These are phyloP conservation scores for Drosophila nannoptera DNA, from an alignment of 1,140 invertebrate species.

Conservation along the genomic window DNA sequence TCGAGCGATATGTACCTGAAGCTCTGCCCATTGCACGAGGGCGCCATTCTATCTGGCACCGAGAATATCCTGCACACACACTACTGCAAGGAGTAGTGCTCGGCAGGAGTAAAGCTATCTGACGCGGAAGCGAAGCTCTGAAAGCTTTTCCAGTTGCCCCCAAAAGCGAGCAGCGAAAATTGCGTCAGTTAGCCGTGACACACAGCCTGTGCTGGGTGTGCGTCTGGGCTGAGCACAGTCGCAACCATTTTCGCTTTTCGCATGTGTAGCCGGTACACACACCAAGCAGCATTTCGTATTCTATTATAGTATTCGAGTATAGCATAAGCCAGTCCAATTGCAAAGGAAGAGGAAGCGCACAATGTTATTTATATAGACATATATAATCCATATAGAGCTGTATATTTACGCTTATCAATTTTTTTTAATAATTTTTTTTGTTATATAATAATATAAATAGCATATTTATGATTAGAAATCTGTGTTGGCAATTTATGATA, in stretches of 20 bases:
- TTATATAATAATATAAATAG: slow-evolving; percentile 7
- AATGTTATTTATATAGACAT: slow-evolving; percentile 23
- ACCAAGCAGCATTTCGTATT: slow-evolving; percentile 47
- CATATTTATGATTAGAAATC: slow-evolving; percentile 32
- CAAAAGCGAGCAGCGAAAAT: slow-evolving; percentile 20
- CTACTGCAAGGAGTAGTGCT: slow-evolving; percentile 78
- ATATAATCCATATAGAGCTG: slow-evolving; percentile 12
- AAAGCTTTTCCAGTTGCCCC: slow-evolving; percentile 25
- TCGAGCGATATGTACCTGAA: slow-evolving; percentile 80
- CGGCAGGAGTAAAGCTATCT: not conserved
- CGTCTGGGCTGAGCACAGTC: slow-evolving; percentile 8
- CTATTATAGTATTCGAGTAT: slow-evolving; percentile 61
- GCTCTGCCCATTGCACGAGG: slow-evolving; percentile 81
- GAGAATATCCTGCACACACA: slow-evolving; percentile 81
- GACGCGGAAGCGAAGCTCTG: not conserved
- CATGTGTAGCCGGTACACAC: not conserved
- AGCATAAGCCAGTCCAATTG: slow-evolving; percentile 25
- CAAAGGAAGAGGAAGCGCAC: slow-evolving; percentile 16
- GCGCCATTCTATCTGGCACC: slow-evolving; percentile 81
- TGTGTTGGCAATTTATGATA: slow-evolving; percentile 6
- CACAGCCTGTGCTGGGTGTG: slow-evolving; percentile 1
- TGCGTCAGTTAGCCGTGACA: not conserved
- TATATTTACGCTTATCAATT: slow-evolving; percentile 31
- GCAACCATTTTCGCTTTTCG: slow-evolving; percentile 18
- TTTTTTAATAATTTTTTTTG: slow-evolving; percentile 34